Percentiles rank a stretch among this genome's conserved stretches.
These are phyloP conservation scores for Aurelia coerulea DNA, from an alignment of 30 jellyfish, hydroid and myxozoan species.

Conservation along the genomic window DNA sequence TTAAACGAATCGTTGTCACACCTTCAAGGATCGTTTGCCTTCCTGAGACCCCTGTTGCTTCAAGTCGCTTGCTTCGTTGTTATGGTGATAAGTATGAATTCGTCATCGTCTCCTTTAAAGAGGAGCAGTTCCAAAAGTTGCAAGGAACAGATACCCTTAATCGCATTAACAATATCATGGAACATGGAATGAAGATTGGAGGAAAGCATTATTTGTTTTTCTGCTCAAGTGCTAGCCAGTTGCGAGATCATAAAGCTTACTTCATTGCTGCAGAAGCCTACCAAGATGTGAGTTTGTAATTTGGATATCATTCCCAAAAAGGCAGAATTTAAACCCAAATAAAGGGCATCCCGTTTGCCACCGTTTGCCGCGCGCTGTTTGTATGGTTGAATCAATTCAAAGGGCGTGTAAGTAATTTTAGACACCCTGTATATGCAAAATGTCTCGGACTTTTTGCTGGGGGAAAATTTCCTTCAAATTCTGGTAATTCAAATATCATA, in stretches of 20 bases:
- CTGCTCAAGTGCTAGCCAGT: slow-evolving; percentile 83
- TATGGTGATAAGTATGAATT: slow-evolving; percentile 35
- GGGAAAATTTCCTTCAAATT: too few species aligned
- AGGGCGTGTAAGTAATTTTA: too few species aligned
- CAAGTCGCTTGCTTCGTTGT: slow-evolving; percentile 72
- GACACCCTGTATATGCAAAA: too few species aligned
- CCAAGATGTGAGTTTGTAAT: slow-evolving; percentile 34
- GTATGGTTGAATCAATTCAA: too few species aligned
- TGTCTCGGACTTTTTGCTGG: too few species aligned
- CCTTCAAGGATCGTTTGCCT: slow-evolving; percentile 68
- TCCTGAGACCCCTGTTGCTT: slow-evolving; percentile 80
- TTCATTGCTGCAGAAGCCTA: slow-evolving; percentile 63
- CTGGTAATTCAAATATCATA: too few species aligned
- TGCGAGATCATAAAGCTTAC: slow-evolving; percentile 80
- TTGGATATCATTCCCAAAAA: too few species aligned
- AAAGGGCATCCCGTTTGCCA: too few species aligned
- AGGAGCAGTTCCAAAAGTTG: slow-evolving; percentile 66
- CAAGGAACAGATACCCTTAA: slow-evolving; percentile 15
- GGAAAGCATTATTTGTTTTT: slow-evolving; percentile 43
- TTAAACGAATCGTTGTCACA: slow-evolving; percentile 69
- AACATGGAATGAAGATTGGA: slow-evolving; percentile 44
- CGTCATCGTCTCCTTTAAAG: slow-evolving; percentile 65
- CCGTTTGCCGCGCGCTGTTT: too few species aligned
- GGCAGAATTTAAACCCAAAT: too few species aligned
- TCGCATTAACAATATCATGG: slow-evolving; percentile 14